These are phyloP conservation scores for Lasioglossum oenotherae DNA, from an alignment of 2,888 invertebrate species.

Conservation along the genomic window DNA sequence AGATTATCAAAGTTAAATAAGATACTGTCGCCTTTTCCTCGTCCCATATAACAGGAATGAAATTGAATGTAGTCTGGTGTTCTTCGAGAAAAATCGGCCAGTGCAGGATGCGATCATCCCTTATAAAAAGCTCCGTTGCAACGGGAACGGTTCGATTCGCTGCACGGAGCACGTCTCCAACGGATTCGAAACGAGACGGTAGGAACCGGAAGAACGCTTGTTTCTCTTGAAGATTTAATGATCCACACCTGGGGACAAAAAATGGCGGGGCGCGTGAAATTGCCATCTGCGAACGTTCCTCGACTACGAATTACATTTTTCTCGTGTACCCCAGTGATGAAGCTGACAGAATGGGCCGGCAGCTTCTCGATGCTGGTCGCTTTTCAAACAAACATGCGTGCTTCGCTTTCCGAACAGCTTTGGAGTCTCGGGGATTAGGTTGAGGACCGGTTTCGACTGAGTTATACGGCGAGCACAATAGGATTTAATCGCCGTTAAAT, in stretches of 20 bases:
- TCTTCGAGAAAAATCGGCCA: neutral
- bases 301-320: slow-evolving; percentile 4
- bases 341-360: neutral
- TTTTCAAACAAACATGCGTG: slow-evolving; percentile 2
- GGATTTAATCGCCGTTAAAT: neutral
- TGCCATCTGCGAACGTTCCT: slow-evolving; percentile 23
- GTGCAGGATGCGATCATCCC: neutral
- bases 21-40: no score
- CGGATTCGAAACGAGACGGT: neutral
- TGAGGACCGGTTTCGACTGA: neutral
- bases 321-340: neutral
- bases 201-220: neutral
- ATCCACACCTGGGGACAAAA: slow-evolving; percentile 1
- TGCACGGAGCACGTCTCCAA: slow-evolving; percentile 21
- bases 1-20: no score
- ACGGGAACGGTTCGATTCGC: slow-evolving; percentile 29
- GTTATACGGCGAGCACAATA: neutral
- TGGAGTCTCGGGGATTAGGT: neutral
- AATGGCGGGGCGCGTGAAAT: slow-evolving; percentile 25
- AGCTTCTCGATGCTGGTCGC: neutral
- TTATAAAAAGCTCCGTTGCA: neutral
- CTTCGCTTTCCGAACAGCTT: neutral
- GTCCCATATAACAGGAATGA: neutral
- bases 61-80: neutral
- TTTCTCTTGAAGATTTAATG: slow-evolving; percentile 10